These are phyloP conservation scores for Melanerpes formicivorus DNA, from an alignment of 2,113 vertebrate species.

Conservation along the genomic window DNA sequence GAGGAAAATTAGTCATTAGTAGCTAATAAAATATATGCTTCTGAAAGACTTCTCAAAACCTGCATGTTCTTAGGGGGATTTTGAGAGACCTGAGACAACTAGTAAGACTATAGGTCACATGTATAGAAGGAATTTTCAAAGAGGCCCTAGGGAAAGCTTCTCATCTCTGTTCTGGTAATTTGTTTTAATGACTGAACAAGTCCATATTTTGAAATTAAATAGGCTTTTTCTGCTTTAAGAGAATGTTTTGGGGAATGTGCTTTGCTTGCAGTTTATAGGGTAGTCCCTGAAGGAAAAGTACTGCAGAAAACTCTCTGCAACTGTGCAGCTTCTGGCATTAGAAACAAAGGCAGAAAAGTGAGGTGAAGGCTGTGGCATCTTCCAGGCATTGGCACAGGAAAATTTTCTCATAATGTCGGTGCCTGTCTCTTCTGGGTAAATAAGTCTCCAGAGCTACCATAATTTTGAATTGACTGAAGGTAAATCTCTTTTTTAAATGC, in stretches of 20 bases:
- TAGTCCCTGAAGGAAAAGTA: not conserved
- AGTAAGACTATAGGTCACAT: not conserved
- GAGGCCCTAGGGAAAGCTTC: not conserved
- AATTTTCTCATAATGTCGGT: not conserved
- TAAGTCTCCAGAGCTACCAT: not conserved
- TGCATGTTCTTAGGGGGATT: not conserved
- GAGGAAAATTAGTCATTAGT: not conserved
- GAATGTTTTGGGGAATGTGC: not conserved
- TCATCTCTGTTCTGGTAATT: not conserved
- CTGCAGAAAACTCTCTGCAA: not conserved
- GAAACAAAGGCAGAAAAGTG: not conserved
- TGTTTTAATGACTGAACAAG: not conserved
- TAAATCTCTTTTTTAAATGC: not conserved
- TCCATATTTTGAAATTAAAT: not conserved
- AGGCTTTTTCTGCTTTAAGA: not conserved
- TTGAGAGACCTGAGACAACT: not conserved
- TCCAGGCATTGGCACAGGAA: not conserved
- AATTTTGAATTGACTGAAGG: not conserved
- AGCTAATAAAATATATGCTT: not conserved
- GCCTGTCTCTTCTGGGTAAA: not conserved
- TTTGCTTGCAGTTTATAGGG: not conserved
- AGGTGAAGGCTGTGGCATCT: not conserved
- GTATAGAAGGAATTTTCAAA: not conserved
- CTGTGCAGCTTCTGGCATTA: not conserved
- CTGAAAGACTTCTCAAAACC: not conserved